Percentiles rank a stretch among this genome's conserved stretches.
These are phyloP conservation scores for Masnerella sp. DNA, from an alignment of 2,888 invertebrate species.

Conservation along the genomic window DNA sequence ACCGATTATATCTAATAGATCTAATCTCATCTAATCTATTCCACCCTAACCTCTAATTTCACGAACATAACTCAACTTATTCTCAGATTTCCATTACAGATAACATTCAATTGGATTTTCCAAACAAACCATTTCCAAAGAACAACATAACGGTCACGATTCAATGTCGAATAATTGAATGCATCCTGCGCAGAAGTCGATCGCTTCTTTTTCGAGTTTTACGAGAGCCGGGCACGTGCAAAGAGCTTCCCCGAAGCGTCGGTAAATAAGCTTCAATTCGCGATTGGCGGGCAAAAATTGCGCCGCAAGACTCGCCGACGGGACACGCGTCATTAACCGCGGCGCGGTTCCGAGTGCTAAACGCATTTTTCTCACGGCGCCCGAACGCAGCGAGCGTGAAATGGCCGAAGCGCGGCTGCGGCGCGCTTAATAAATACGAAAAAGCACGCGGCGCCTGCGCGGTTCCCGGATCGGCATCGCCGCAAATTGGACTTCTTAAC, in stretches of 20 bases:
- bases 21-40: background rate
- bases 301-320: constrained; percentile 1
- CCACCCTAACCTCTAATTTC: too few relatives aligned
- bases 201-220: constrained; percentile 16
- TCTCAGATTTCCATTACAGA: too few relatives aligned
- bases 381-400: constrained; percentile 53
- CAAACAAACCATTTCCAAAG: too few relatives aligned
- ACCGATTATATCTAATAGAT: too few relatives aligned
- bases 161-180: too few relatives aligned
- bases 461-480: constrained; percentile 35
- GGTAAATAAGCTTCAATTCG: constrained; percentile 26
- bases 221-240: constrained; percentile 35
- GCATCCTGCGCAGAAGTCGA: too few relatives aligned
- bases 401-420: constrained; percentile 45
- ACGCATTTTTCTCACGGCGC: constrained; percentile 54
- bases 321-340: constrained; percentile 49
- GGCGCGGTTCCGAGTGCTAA: constrained; percentile 23
- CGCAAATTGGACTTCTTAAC: constrained; percentile 38
- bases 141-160: too few relatives aligned
- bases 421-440: constrained; percentile 52
- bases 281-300: constrained; percentile 26
- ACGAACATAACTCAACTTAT: too few relatives aligned
- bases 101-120: too few relatives aligned
- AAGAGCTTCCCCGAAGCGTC: constrained; percentile 16
- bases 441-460: constrained; percentile 20